Conservation (phyloP, 1,140 invertebrate species). For the Drosophila asahinai region DNA sequence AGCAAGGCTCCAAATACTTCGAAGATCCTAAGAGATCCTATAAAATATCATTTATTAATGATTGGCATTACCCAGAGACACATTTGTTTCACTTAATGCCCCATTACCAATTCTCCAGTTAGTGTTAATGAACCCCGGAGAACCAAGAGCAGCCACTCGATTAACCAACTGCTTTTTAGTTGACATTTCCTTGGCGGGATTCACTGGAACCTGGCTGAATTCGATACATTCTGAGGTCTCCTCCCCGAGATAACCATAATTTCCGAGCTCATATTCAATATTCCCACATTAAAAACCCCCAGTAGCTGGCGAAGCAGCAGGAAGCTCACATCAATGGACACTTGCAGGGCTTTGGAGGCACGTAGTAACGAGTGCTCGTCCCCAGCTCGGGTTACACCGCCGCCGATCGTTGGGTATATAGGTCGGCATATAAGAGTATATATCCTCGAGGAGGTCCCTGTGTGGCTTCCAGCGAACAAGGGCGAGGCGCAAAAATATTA, state of each 20-base stretch:
- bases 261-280: slow-evolving; percentile 54
- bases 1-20: too few relatives aligned
- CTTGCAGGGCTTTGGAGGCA: slow-evolving; percentile 66
- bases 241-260: slow-evolving; percentile 21
- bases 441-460: slow-evolving; percentile 26
- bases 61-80: slow-evolving; percentile 3
- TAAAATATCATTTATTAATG: background rate
- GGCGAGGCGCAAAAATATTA: slow-evolving; percentile 75
- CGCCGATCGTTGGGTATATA: slow-evolving; percentile 17
- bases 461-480: slow-evolving; percentile 66
- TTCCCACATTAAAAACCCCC: slow-evolving; percentile 70
- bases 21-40: background rate
- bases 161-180: slow-evolving; percentile 10
- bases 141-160: slow-evolving; percentile 14
- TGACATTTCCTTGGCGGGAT: slow-evolving; percentile 36
- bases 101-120: slow-evolving; percentile 10
- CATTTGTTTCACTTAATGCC: slow-evolving; percentile 26
- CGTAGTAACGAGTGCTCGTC: slow-evolving; percentile 61
- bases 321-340: slow-evolving; percentile 81
- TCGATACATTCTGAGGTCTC: slow-evolving; percentile 33
- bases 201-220: slow-evolving; percentile 35
- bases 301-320: slow-evolving; percentile 45
- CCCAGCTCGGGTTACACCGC: slow-evolving; percentile 54
- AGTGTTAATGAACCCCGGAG: slow-evolving; percentile 40
- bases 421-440: slow-evolving; percentile 18